A percentile compares a stretch with the other conserved stretches of the same genome.
Evolutionary conservation across 2,888 invertebrate species (phyloP).

Genomic region (Hedychridium roseum): DNA sequence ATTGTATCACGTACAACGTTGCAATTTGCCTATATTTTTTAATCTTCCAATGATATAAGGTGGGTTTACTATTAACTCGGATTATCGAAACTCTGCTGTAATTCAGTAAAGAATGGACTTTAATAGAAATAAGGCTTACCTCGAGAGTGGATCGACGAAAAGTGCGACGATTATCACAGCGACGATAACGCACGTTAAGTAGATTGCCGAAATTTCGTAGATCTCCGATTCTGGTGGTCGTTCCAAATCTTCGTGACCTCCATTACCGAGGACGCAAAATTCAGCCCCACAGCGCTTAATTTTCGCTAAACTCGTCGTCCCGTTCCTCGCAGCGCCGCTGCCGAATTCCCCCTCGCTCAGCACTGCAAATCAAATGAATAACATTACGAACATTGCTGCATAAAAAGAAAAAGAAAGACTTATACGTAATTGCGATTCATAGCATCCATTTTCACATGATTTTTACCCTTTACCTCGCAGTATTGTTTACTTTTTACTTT

Average conservation of each 20-base stretch:
- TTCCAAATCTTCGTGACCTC: conserved; percentile 78
- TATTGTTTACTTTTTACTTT: too few relatives aligned
- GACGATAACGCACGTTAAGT: conserved; percentile 83
- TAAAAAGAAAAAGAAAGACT: too few relatives aligned
- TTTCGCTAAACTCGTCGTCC: conserved; percentile 61
- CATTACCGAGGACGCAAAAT: conserved; percentile 79
- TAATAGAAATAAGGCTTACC: conserved; percentile 70
- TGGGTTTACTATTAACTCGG: too few relatives aligned
- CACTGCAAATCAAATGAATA: conserved; percentile 64
- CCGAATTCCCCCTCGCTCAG: conserved; percentile 81
- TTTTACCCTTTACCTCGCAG: too few relatives aligned
- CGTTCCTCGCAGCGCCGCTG: conserved; percentile 60
- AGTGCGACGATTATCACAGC: conserved; percentile 88
- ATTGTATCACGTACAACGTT: too few relatives aligned
- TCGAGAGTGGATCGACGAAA: conserved; percentile 89
- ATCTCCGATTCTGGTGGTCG: conserved; percentile 86
- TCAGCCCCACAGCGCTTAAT: conserved; percentile 79
- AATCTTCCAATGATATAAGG: too few relatives aligned
- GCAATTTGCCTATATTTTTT: neutral
- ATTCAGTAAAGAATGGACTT: too few relatives aligned
- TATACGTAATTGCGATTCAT: too few relatives aligned
- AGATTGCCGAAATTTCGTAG: conserved; percentile 88
- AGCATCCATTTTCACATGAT: neutral
- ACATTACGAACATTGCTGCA: neutral
- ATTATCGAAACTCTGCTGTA: too few relatives aligned